These are phyloP conservation scores for Gambelia wislizenii DNA, from an alignment of 2,797 vertebrate species.

Conservation along the genomic window DNA sequence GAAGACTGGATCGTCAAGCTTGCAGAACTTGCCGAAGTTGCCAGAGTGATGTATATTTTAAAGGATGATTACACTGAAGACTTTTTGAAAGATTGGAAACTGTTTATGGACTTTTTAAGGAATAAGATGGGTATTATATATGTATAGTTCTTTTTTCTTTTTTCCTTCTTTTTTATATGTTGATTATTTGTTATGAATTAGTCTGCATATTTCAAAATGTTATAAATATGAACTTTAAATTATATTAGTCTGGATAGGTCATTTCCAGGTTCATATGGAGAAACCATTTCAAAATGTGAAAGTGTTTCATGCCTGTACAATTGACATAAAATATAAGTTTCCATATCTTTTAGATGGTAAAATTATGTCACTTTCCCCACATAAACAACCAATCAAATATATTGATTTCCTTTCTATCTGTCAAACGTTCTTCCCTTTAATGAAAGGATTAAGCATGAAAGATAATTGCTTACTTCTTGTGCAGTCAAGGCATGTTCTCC, in stretches of 20 bases:
- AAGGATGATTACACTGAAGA: too few relatives aligned
- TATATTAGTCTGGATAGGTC: background rate
- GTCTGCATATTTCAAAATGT: too few relatives aligned
- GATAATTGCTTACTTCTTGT: conserved; percentile 86
- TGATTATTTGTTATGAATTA: too few relatives aligned
- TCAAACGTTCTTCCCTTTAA: conserved; percentile 28
- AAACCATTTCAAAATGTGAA: background rate
- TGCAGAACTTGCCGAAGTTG: too few relatives aligned
- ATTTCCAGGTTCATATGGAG: background rate
- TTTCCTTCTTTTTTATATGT: too few relatives aligned
- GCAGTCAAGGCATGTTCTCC: conserved; percentile 95
- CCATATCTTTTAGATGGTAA: background rate
- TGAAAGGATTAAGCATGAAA: background rate
- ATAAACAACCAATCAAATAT: conserved; percentile 23
- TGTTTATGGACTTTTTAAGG: too few relatives aligned
- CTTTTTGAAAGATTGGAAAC: too few relatives aligned
- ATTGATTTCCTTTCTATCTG: background rate
- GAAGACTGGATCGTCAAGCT: too few relatives aligned
- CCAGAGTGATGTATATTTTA: too few relatives aligned
- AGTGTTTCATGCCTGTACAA: background rate
- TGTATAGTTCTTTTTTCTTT: too few relatives aligned
- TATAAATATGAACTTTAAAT: too few relatives aligned
- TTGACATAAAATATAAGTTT: background rate
- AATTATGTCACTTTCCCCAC: background rate
- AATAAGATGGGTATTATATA: too few relatives aligned